Evolutionary conservation across 1,140 invertebrate species (phyloP), one percentile per base, ranked within the genome.

Genomic region (Globodera rostochiensis): DNA sequence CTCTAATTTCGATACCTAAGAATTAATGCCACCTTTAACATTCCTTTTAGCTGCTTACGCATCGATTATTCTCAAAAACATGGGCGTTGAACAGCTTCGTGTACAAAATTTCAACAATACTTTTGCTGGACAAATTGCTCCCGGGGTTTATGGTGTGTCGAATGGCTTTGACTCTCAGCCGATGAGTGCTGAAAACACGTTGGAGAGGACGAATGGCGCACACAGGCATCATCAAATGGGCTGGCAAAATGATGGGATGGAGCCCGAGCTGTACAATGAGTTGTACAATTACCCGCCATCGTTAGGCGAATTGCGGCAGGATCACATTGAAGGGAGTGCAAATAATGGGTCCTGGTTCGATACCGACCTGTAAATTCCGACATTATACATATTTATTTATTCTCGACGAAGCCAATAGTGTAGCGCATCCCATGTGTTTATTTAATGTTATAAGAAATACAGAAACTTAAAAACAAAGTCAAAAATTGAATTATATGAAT

Each of bases 261-360:
- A 86, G 75, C 85, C 85, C 1, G 85, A 86, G 49, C 64, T 87
- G 36, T 87, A 86, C 76, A 85, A 86, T 50, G 85, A 86, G 66
- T 69, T 86, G 50, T 86, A 85, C 69, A 82, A 84, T 77, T 84
- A 85, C 57, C 78, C 84, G n/a, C 78, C 84, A 46, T 80, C 50
- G n/a, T 50, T 86, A 45, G 85, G 78, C 25, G 84, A 86, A 45
- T 75, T 87, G 49, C 74, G 83, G n/a, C 70, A 86, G 47, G 85
- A 86, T 19, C 82, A 81, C 19, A 84, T 85, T 73, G 85, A 85
- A 45, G 83, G 77, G 21, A 86, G 25, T 45, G 70, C 66, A 36
- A 80, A 87, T 36, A 84, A 80, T 82, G 81, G 85, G n/a, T 84
- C 84, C 6, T 85, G 84, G 84, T 85, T 85, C 77, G 85, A 87